Evolutionary conservation across 2,797 vertebrate species (phyloP).

Genomic region (Artibeus jamaicensis): DNA sequence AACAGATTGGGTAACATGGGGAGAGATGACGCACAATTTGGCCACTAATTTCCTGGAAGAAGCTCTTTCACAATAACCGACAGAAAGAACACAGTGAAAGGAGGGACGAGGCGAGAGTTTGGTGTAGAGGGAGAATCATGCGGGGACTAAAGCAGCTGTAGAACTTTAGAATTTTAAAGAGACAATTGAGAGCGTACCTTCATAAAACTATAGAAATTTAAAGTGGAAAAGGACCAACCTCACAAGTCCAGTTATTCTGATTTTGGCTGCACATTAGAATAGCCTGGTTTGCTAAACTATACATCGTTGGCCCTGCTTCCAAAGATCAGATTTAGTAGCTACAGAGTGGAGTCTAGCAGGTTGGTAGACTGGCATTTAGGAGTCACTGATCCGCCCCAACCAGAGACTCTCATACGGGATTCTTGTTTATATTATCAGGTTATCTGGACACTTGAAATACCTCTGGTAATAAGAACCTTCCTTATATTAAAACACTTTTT

Average conservation of each 20-base stretch:
- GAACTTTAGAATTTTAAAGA: not conserved
- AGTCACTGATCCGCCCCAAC: not conserved
- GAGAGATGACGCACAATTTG: not conserved
- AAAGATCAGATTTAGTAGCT: not conserved
- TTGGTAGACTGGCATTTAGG: not conserved
- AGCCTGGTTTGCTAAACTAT: not conserved
- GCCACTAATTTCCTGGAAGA: not conserved
- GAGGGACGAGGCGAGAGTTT: not conserved
- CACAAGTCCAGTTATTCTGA: not conserved
- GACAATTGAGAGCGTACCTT: not conserved
- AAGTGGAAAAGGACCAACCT: constrained; percentile 8
- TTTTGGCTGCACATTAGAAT: not conserved
- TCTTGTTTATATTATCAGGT: not conserved
- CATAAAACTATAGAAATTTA: not conserved
- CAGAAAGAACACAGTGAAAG: not conserved
- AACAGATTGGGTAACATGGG: not conserved
- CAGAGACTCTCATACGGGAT: not conserved
- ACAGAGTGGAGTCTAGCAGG: not conserved
- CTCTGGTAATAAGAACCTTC: not conserved
- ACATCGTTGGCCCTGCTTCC: not conserved
- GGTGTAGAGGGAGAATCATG: not conserved
- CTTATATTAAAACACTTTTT: not conserved
- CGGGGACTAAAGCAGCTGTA: not conserved
- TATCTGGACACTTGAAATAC: not conserved
- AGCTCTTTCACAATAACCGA: not conserved